Evolutionary conservation across 2,113 vertebrate species (phyloP).

Genomic region (Columba janthina): DNA sequence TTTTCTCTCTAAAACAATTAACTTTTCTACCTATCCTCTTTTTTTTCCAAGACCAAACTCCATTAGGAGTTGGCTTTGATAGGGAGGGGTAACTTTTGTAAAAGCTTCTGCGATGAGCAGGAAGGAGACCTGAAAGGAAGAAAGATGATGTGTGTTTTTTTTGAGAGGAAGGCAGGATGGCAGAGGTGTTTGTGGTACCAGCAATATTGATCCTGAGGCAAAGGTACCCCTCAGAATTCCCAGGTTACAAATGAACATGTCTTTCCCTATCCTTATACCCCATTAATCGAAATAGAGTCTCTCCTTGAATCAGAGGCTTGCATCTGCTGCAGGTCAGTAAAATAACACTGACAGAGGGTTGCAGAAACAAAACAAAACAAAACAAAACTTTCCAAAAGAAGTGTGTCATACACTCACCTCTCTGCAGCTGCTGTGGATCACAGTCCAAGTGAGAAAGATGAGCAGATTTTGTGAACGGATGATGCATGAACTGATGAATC

Average conservation of each 20-base stretch:
- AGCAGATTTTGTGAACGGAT: neutral
- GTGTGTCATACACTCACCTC: neutral
- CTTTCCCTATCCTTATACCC: neutral
- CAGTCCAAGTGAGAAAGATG: neutral
- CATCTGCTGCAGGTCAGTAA: neutral
- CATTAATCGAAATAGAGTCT: conserved; percentile 48
- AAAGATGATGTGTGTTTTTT: conserved; percentile 3
- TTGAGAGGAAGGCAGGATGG: neutral
- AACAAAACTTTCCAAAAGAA: neutral
- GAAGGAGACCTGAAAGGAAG: conserved; percentile 11
- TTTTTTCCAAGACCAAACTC: neutral
- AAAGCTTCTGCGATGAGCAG: neutral
- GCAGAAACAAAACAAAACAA: neutral
- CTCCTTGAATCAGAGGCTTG: conserved; percentile 11
- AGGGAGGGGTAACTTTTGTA: neutral
- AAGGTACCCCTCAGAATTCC: conserved; percentile 13
- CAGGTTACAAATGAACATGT: conserved; percentile 41
- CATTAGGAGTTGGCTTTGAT: neutral
- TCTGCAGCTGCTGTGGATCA: neutral
- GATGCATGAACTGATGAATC: neutral
- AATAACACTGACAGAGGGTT: neutral
- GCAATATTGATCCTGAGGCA: conserved; percentile 26
- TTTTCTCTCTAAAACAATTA: neutral
- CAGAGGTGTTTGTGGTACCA: neutral
- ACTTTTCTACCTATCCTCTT: neutral